Base-by-base conservation (phyloP, 2,888 invertebrate species). In the Lasioglossum marginatum region DNA sequence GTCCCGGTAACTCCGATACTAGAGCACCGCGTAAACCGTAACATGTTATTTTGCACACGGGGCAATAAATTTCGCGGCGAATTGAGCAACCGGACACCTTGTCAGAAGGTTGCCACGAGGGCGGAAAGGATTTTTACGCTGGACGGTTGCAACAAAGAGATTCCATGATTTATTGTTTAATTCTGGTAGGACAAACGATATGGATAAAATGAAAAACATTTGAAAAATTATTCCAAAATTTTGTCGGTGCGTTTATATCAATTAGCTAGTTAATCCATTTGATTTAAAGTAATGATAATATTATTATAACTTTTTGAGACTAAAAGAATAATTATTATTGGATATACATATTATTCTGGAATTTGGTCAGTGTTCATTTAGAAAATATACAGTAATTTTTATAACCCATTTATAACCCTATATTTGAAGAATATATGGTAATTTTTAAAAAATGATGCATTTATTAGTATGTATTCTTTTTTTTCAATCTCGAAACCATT, bases 1-100 rank as follows among this genome's bases (percentile, higher is more conserved):
- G 43, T 71, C 71, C 75, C 57, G 75, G 57, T 75, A 37, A 75
- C 48, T 57, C 27, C 73, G 27, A 75, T 75, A 52, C 57, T 73
- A 16, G 63, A 63, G 63, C 31, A 63, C 63, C 63, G 63, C 63
- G 63, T 63, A 63, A 63, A 63, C 63, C 63, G 63, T 63, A 63
- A 63, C 63, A 16, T 63, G 63, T 63, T 63, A 63, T 63, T 63
- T 63, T 63, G 63, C 63, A 63, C 63, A 31, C 16, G 16, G 16
- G 63, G 63, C 63, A 63, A 63, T 63, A 63, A 27, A 63, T 63
- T 63, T 31, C 63, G 16, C 63, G 6, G 63, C 1, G 63, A 63
- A 63, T 63, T 63, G 63, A 63, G 63, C 63, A 63, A 63, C 63
- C 16, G 63, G 63, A 63, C 63, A 63, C 16, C 63, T 63, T 63